phyloP scores from a whole-genome alignment of 2,113 vertebrate genomes.

The Chionomys nivalis region DNA sequence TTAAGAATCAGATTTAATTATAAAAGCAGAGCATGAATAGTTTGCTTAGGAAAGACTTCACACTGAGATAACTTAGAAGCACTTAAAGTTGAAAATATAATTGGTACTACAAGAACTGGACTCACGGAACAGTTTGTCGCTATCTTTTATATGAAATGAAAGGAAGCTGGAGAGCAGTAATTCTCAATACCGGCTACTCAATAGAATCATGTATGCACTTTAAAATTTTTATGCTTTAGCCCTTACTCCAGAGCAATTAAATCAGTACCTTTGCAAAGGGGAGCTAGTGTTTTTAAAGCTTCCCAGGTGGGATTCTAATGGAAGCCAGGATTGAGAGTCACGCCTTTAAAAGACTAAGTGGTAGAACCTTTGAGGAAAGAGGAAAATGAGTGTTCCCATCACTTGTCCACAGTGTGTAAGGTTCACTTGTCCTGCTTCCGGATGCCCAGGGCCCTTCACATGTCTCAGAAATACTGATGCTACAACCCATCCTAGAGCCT shows the following conservation, averaged over 20 bases:
- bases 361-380: neutral
- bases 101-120: slow-evolving; percentile 21
- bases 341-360: neutral
- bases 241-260: slow-evolving; percentile 28
- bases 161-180: neutral
- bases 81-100: slow-evolving; percentile 51
- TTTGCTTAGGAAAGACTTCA: slow-evolving; percentile 55
- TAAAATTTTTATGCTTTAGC: neutral
- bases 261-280: slow-evolving; percentile 9
- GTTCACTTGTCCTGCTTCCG: neutral
- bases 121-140: neutral
- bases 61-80: slow-evolving; percentile 22
- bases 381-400: neutral
- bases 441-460: neutral
- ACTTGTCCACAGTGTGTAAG: neutral
- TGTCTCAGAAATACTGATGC: too few relatives aligned
- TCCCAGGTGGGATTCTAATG: neutral
- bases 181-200: neutral
- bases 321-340: neutral
- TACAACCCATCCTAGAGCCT: neutral
- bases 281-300: slow-evolving; percentile 6
- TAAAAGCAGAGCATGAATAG: slow-evolving; percentile 22
- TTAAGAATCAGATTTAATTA: slow-evolving; percentile 44
- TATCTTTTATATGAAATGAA: neutral
- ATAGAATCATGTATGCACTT: neutral